Evolutionary conservation across 2,888 invertebrate species (phyloP), one percentile per base, ranked within the genome.

Genomic region (Pollenia amentaria): DNA sequence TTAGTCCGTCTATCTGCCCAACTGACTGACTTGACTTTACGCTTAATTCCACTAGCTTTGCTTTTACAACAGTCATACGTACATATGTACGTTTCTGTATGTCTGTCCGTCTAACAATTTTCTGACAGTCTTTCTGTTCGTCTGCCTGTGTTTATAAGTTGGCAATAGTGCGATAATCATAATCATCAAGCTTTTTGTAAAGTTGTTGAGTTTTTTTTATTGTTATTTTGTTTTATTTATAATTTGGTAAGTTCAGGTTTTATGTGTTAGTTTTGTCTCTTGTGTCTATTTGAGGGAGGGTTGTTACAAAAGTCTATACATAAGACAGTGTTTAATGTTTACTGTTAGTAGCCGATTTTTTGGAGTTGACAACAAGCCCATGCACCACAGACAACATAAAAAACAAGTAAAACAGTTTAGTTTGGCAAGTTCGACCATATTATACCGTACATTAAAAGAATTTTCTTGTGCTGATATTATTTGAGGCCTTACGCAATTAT

Each of bases 111-210:
- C 29, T 6, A 29, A 29, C 29, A 3, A 29, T 29, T 29, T 6
- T 48, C 11, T 9, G 53, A 69, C 62, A 6, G 67, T 46, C 11
- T 53, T 8, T 51, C 55, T 42, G 55, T 76, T 6, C 3, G 64
- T 55, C 38, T 46, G 65, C 16, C 62, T 48, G 53, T 73, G 18
- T 77, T 69, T 70, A 67, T 64, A 29, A 57, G 82, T 72, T 78
- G 69, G 87, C 79, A 79, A 82, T 79, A 79, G 80, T 85, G 87
- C 83, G 77, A 85, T 88, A 88, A 88, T 84, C 77, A 81, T 77
- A 83, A 85, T 85, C 82, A 83, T 83, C 76, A 79, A 78, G 72
- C 73, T 73, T 75, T 80, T 75, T 65, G 62, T 72, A 64, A 75
- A 57, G 48, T 65, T 60, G 80, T 64, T 79, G 42, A 62, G 38